These are phyloP conservation scores for Montipora foliosa DNA, from an alignment of 64 coral and sea anemone genomes.

Conservation along the genomic window DNA sequence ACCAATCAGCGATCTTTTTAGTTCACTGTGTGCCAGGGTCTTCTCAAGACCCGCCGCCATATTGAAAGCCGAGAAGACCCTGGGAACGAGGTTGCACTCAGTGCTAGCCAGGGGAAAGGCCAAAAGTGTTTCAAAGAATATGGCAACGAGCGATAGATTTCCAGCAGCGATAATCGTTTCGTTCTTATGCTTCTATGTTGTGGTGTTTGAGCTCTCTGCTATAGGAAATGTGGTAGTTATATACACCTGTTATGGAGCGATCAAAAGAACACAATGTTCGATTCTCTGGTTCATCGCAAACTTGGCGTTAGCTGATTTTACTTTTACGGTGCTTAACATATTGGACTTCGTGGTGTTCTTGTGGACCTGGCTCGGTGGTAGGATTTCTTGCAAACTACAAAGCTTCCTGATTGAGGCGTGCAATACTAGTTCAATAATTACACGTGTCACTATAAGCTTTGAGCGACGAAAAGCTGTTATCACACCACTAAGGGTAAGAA, in stretches of 20 bases:
- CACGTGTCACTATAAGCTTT: constrained; percentile 27
- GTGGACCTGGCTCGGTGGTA: constrained; percentile 48
- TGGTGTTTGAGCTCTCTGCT: background rate
- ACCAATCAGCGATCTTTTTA: no score
- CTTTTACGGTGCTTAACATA: constrained; percentile 25
- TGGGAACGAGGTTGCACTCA: no score
- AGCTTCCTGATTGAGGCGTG: constrained; percentile 42
- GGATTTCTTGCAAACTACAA: constrained; percentile 52
- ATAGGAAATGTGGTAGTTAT: background rate
- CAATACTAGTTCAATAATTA: constrained; percentile 45
- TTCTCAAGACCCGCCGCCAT: no score
- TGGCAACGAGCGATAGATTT: constrained; percentile 30
- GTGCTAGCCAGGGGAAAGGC: no score
- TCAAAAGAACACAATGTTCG: background rate
- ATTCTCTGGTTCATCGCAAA: constrained; percentile 47
- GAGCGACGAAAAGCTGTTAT: constrained; percentile 34
- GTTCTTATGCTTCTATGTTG: background rate
- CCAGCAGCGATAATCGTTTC: background rate
- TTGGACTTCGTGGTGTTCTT: constrained; percentile 44
- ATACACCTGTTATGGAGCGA: background rate
- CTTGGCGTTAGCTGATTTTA: constrained; percentile 48
- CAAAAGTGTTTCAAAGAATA: background rate
- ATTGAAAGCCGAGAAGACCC: no score
- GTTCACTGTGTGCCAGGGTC: no score
- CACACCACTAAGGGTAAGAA: background rate